A percentile compares a stretch with the other conserved stretches of the same genome.
Conservation (phyloP, 2,113 vertebrate species). For the rabbit (Oryctolagus cuniculus) region mOryCun1.1 NC_091440.1:22335001-22335500, state of each 20-base stretch:
- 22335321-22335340: neutral
- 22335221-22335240: neutral
- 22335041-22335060: neutral
- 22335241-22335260: neutral
- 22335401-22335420: neutral
- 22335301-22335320: neutral
- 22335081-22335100: neutral
- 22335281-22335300: neutral
- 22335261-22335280: neutral
- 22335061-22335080: neutral
- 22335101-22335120: neutral
- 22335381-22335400: neutral
- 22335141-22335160: neutral
- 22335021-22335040: neutral
- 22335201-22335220: neutral
- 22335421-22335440: neutral
- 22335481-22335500: neutral
- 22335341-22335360: neutral
- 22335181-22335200: neutral
- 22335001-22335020: neutral
- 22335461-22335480: neutral
- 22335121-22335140: neutral
- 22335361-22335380: neutral
- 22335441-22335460: neutral
- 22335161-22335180: neutral